Evolutionary conservation across 2,797 vertebrate genomes (phyloP).

Genomic region (Chelmon rostratus): DNA sequence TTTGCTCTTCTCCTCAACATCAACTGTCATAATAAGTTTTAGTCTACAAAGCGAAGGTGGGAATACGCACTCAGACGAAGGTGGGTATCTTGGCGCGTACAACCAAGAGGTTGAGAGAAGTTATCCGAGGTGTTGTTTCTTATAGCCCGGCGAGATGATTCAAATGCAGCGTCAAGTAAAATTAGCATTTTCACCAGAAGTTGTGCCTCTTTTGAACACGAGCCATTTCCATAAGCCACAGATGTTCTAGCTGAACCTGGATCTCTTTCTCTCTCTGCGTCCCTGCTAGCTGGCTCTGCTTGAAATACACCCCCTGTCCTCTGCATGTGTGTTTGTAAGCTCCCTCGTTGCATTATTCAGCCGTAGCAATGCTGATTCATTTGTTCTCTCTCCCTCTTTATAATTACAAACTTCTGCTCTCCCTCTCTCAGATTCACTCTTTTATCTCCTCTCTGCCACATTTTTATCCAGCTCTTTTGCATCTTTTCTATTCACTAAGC

Average conservation of each 20-base stretch:
- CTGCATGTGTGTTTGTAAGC: conserved; percentile 41
- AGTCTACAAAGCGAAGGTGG: conserved; percentile 53
- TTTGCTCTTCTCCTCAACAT: conserved; percentile 30
- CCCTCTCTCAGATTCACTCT: conserved; percentile 33
- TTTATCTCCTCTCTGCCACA: conserved; percentile 51
- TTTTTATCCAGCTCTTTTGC: conserved; percentile 16
- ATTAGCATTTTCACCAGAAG: conserved; percentile 68
- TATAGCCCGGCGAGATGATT: conserved; percentile 45
- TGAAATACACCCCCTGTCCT: conserved; percentile 53
- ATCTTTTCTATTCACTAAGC: conserved; percentile 26
- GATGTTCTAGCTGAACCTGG: conserved; percentile 70
- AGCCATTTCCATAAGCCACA: conserved; percentile 74
- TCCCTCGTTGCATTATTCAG: conserved; percentile 72
- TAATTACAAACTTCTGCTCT: conserved; percentile 75
- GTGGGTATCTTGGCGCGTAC: conserved; percentile 17
- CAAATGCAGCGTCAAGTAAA: conserved; percentile 33
- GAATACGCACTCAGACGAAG: background rate
- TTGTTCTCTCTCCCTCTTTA: conserved; percentile 66
- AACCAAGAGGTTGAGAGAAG: conserved; percentile 47
- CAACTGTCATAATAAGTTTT: conserved; percentile 31
- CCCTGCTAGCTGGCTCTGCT: conserved; percentile 45
- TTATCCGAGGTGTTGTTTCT: conserved; percentile 42
- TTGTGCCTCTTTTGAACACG: conserved; percentile 53
- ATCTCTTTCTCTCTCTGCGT: conserved; percentile 14
- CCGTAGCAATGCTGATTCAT: conserved; percentile 71